Percentiles rank a stretch among this genome's conserved stretches.
Conservation (phyloP, 2,797 vertebrate genomes). For the Melanotaenia pygmaea region DNA sequence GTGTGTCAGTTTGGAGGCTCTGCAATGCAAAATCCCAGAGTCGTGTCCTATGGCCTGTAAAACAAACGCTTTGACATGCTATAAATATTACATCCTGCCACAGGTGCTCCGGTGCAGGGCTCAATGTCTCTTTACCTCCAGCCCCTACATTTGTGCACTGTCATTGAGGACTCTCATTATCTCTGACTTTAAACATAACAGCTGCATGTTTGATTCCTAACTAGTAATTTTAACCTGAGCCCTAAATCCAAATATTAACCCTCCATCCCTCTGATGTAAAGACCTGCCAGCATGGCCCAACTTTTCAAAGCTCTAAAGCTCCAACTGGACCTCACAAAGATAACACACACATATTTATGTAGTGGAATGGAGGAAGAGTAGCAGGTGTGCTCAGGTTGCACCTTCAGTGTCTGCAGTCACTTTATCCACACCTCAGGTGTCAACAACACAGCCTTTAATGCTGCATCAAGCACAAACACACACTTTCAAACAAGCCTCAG, state of each 20-base stretch:
- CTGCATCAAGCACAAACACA: constrained; percentile 15
- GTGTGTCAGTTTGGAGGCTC: constrained; percentile 5
- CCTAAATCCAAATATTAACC: neutral
- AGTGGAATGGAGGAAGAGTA: constrained; percentile 48
- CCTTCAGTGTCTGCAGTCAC: constrained; percentile 51
- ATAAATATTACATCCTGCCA: constrained; percentile 68
- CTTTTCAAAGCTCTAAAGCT: neutral
- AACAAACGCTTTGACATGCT: constrained; percentile 49
- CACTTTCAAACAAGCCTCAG: neutral
- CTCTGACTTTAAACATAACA: neutral
- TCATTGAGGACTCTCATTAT: neutral
- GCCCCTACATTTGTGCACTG: constrained; percentile 11
- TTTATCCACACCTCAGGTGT: constrained; percentile 71
- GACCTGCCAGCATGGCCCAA: neutral
- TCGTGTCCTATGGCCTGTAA: constrained; percentile 52
- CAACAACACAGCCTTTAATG: constrained; percentile 29
- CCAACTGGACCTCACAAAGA: neutral
- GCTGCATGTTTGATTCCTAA: neutral
- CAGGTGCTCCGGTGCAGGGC: constrained; percentile 28
- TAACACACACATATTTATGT: neutral
- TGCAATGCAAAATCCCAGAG: constrained; percentile 22
- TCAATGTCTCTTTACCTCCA: constrained; percentile 55
- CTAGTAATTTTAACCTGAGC: constrained; percentile 1
- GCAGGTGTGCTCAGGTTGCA: constrained; percentile 57
- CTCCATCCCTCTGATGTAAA: neutral